These are phyloP conservation scores for Leptinotarsa peninsularis DNA, from an alignment of 2,888 invertebrate genomes.

Conservation along the genomic window DNA sequence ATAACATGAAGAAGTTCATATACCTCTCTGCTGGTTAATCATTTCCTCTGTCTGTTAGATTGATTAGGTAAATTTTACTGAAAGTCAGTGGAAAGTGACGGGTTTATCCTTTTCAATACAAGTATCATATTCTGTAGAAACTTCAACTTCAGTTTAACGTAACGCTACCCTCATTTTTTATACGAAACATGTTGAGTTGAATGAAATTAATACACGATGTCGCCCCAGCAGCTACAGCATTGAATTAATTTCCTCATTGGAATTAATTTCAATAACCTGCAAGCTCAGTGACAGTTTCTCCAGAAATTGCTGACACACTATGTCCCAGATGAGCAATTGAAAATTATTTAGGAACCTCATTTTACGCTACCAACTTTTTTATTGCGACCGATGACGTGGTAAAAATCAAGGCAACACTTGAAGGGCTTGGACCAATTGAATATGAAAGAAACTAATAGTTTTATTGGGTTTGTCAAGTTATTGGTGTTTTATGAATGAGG, in stretches of 20 bases:
- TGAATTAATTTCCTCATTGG: background rate
- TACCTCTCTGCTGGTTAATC: too few species aligned
- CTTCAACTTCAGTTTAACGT: too few species aligned
- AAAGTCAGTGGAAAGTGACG: too few species aligned
- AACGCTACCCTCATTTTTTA: too few species aligned
- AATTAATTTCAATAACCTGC: constrained; percentile 10
- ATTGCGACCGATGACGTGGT: background rate
- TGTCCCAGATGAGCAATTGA: constrained; percentile 6
- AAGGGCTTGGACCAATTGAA: background rate
- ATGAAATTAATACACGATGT: background rate
- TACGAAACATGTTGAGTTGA: too few species aligned
- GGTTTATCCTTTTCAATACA: too few species aligned
- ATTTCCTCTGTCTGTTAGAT: too few species aligned
- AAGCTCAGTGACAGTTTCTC: background rate
- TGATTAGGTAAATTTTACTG: too few species aligned
- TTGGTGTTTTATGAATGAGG: background rate
- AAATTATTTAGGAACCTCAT: constrained; percentile 12
- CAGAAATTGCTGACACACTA: constrained; percentile 4
- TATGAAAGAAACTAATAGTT: background rate
- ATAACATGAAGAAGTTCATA: too few species aligned
- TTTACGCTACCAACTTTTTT: constrained; percentile 4
- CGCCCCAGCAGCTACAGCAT: background rate
- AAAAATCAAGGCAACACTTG: background rate
- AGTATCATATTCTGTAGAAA: too few species aligned
- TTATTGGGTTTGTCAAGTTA: background rate